Conservation (phyloP, 2,888 invertebrate genomes). For the Dicranocentrus wangi region DNA sequence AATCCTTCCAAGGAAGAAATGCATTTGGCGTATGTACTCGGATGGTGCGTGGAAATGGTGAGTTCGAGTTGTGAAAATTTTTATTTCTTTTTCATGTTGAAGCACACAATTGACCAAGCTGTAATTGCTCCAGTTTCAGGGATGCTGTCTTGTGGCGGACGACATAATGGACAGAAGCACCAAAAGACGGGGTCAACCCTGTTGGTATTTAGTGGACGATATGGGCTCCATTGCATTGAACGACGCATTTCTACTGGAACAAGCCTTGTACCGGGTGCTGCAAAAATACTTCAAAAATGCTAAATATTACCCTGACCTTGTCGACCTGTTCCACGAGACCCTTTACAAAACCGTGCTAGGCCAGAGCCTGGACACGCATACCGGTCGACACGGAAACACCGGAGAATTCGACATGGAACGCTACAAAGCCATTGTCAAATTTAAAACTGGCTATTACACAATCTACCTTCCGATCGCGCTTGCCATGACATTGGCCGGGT, state of each 20-base stretch:
- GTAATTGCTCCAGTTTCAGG: slow-evolving; percentile 24
- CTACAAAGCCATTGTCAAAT: too few species aligned
- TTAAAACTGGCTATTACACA: too few species aligned
- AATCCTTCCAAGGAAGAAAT: too few species aligned
- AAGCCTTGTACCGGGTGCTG: not conserved
- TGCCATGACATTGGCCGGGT: slow-evolving; percentile 85
- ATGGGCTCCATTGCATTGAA: not conserved
- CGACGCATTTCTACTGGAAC: not conserved
- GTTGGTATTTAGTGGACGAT: not conserved
- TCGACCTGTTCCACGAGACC: not conserved
- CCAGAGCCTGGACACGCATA: not conserved
- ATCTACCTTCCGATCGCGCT: slow-evolving; percentile 91
- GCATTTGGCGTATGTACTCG: too few species aligned
- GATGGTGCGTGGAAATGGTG: too few species aligned
- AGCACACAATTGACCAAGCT: too few species aligned
- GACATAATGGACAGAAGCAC: slow-evolving; percentile 29
- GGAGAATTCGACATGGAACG: slow-evolving; percentile 77
- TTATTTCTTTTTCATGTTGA: too few species aligned
- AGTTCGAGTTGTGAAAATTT: too few species aligned
- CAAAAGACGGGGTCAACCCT: slow-evolving; percentile 2
- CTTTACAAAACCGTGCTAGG: not conserved
- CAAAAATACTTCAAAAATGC: not conserved
- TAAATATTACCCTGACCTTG: not conserved
- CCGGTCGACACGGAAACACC: not conserved
- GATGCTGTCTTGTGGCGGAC: slow-evolving; percentile 15